These are phyloP conservation scores for Hormaphis cornu DNA, from an alignment of 1,140 invertebrate species.

Conservation along the genomic window DNA sequence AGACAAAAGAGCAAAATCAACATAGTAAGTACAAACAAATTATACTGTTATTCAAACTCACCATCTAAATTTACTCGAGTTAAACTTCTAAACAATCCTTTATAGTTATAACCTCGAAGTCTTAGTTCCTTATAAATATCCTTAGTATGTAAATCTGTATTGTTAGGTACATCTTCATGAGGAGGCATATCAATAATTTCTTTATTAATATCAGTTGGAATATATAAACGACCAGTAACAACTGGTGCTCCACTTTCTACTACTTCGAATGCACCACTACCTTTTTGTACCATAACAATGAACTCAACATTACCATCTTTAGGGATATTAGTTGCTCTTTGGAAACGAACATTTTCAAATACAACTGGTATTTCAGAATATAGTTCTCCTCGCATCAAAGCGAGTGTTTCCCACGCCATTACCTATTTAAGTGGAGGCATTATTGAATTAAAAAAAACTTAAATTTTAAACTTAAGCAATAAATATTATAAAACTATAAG, in stretches of 20 bases:
- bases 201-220: constrained; percentile 44
- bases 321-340: constrained; percentile 68
- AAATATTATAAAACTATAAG: too few relatives aligned
- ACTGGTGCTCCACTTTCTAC: constrained; percentile 65
- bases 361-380: constrained; percentile 67
- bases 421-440: constrained; percentile 39
- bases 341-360: constrained; percentile 78
- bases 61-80: constrained; percentile 46
- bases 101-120: constrained; percentile 85
- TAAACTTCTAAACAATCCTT: constrained; percentile 61
- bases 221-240: constrained; percentile 63
- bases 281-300: constrained; percentile 70
- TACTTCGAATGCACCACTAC: constrained; percentile 75
- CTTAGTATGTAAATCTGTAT: constrained; percentile 45
- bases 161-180: constrained; percentile 37
- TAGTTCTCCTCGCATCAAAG: constrained; percentile 59
- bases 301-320: constrained; percentile 55
- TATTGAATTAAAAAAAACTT: neutral
- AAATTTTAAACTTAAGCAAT: too few relatives aligned
- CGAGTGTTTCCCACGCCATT: constrained; percentile 80
- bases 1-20: neutral
- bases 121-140: constrained; percentile 89
- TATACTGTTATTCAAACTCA: constrained; percentile 30
- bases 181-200: constrained; percentile 44
- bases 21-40: neutral